Base-by-base conservation (phyloP, 1,140 invertebrate genomes). In the Drosophila kurseongensis region DNA sequence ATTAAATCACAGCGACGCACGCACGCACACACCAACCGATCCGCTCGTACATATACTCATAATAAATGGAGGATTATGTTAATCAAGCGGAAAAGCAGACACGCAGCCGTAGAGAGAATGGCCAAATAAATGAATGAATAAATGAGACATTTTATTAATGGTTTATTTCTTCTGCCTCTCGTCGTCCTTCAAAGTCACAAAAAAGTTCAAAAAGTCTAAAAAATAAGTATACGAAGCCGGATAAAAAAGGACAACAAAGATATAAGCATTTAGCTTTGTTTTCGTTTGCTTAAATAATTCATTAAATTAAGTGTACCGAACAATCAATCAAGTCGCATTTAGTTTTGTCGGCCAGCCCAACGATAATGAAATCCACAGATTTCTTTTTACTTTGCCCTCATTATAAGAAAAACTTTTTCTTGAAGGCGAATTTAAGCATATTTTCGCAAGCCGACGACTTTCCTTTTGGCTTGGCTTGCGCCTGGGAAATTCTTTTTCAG, bases 61-160 rank as follows among this genome's bases (percentile, higher is more conserved):
- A 84, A 89, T 89, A 89, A 89, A 89, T 84, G 84, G 80, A 80
- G 84, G 84, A 89, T 89, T 89, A 89, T 89, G 84, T 89, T 89
- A 89, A 89, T 89, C 84, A 89, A 89, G 84, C 84, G 88, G 77
- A 89, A 89, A 81, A 83, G 83, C 75, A 88, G 78, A 77, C 78
- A 88, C 73, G 82, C 82, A 78, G 54, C 69, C 63, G 29, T 63
- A 51, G 36, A 57, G 23, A 42, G 45, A 67, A 45, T 27, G 57
- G 59, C 45, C 52, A 89, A 83, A 89, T 74, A 85, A 88, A 89
- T 88, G 84, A 79, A 83, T 80, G 86, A 89, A 89, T 89, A 78
- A 89, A 84, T 80, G 84, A 84, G 89, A 89, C 65, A 89, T 89
- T 84, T 89, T 89, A 89, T 89, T 89, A 89, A 89, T 89, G 84